Evolutionary conservation across 2,888 invertebrate genomes (phyloP), one percentile per base, ranked within the genome.

Genomic region (Agrochola lota): DNA sequence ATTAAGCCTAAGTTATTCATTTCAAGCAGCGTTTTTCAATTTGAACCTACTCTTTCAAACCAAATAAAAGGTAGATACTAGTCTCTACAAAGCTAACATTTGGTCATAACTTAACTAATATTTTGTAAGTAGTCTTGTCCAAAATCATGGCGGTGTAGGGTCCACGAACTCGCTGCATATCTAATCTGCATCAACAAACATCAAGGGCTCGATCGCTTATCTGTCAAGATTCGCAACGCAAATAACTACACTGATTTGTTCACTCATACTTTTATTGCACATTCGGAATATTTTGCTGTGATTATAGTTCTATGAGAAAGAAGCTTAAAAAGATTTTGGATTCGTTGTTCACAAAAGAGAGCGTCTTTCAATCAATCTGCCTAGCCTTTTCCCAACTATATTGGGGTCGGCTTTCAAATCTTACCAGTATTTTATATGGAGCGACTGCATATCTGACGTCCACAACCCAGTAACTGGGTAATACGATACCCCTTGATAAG

Each of bases 171-270:
- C 17, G 26, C 40, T 15, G 46, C n/a, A 68, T 79, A 88, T 80
- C 75, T 88, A 68, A 88, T 87, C 87, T 72, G 67, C 70, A 78
- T 87, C 81, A 71, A 73, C 69, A 77, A 68, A 86, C 70, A 75
- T 40, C 68, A 66, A 85, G 78, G 78, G 80, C 46, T 43, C 66
- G 55, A 66, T 69, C 60, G 30, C 63, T 80, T 88, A 88, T 88
- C 88, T 87, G 79, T 73, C 84, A 88, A 88, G 87, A 85, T 88
- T 84, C 35, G 81, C 87, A 67, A 80, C 40, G 71, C 81, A 87
- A 87, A 88, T 72, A 85, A 68, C 26, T 73, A 20, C 30, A 67
- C 30, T 77, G 83, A 87, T 88, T 87, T 75, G 43, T n/a, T 60
- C 52, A 81, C 82, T 81, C 75, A 81, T 26, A 75, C 30, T 59